Evolutionary conservation across 1,140 invertebrate genomes (phyloP), one percentile per base, ranked within the genome.

Genomic region (Camponotus floridanus): DNA sequence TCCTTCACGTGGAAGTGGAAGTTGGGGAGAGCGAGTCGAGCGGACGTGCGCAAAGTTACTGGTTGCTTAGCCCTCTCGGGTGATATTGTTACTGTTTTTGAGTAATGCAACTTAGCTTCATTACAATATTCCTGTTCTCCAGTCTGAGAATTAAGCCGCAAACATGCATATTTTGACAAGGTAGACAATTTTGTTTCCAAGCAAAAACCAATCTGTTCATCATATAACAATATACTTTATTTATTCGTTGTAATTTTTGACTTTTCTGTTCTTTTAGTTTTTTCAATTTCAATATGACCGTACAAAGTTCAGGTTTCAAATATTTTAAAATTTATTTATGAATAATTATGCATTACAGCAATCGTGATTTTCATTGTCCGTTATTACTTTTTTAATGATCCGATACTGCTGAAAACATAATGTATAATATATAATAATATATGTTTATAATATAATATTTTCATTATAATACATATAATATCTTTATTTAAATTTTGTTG

Each of bases 1-100:
- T 89, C 79, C 78, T 87, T 86, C 88, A 84, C 67, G 85, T 51
- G 70, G 76, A 90, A 86, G 76, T 64, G 55, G 65, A 90, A 86
- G 73, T 86, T 85, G 83, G 85, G 13, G 48, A 33, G 65, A 62
- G 67, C 51, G 70, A 81, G 74, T 62, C 70, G 59, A 39, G 73
- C 68, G 61, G 59, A 55, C 74, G 68, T 80, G 76, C 48, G 48
- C 85, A 88, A 59, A 84, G 86, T 88, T 86, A 74, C 70, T 64
- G 68, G 31, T 36, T 48, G 13, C 57, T n/a, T 18, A 59, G 8
- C 18, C n/a, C 59, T 55, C 61, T 13, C 48, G 42, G 11, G 45
- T 45, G 36, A 59, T 36, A 48, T 86, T 88, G 36, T 48, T 45
- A 48, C 57, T 70, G 21, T 61, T 88, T 80, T 80, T 81, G 71